These are phyloP conservation scores for Craterocephalus amniculus DNA, from an alignment of 2,797 vertebrate species.

Conservation along the genomic window DNA sequence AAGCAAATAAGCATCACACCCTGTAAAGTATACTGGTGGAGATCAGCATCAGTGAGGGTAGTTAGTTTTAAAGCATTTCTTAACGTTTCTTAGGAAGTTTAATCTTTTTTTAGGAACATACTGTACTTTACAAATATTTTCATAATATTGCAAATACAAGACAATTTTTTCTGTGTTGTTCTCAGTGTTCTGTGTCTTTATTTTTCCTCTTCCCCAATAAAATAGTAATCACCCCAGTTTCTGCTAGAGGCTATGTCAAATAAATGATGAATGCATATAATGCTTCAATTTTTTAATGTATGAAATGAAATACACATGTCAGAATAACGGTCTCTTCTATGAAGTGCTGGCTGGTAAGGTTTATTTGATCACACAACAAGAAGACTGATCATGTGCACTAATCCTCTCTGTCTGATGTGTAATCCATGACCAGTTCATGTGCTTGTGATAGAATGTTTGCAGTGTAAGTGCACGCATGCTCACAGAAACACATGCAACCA, in stretches of 20 bases:
- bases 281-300: background rate
- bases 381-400: conserved; percentile 23
- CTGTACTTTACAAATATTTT: no score
- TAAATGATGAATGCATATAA: conserved; percentile 26
- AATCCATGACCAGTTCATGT: conserved; percentile 44
- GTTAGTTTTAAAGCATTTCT: background rate
- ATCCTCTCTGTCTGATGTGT: conserved; percentile 62
- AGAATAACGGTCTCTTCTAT: background rate
- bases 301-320: background rate
- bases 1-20: conserved; percentile 10
- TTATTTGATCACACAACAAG: conserved; percentile 4
- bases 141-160: no score
- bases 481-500: conserved; percentile 15
- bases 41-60: conserved; percentile 7
- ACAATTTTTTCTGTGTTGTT: no score
- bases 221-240: background rate
- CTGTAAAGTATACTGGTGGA: conserved; percentile 3
- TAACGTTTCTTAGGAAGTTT: conserved; percentile 9
- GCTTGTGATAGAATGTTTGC: conserved; percentile 1
- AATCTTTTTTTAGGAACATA: background rate
- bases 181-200: no score
- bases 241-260: background rate
- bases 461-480: background rate
- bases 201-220: no score
- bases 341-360: conserved; percentile 1